These are phyloP conservation scores for Polyommatus icarus DNA, from an alignment of 2,888 invertebrate species.

Conservation along the genomic window DNA sequence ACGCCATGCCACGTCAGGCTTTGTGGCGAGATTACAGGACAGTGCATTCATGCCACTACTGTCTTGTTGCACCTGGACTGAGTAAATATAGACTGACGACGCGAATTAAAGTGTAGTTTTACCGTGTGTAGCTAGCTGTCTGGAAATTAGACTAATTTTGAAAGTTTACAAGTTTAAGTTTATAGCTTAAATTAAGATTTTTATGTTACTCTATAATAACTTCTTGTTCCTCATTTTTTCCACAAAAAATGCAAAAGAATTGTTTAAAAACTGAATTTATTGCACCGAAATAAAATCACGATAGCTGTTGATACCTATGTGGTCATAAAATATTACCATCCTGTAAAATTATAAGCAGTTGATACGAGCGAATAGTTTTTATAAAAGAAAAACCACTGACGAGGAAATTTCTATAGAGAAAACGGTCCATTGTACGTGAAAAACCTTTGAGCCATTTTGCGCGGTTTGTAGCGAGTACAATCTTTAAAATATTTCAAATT, in stretches of 20 bases:
- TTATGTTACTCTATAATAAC: no score
- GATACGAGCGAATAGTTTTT: slow-evolving; percentile 1
- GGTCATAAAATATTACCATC: neutral
- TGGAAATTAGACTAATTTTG: no score
- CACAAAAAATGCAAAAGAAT: neutral
- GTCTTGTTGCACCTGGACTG: neutral
- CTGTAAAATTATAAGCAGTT: neutral
- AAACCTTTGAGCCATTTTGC: slow-evolving; percentile 21
- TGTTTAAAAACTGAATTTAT: neutral
- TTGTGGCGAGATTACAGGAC: slow-evolving; percentile 10
- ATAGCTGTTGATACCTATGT: neutral
- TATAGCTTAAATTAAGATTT: no score
- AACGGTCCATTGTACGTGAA: slow-evolving; percentile 1
- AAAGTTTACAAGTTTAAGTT: no score
- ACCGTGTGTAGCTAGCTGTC: no score
- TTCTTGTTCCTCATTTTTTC: no score
- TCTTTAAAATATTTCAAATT: slow-evolving; percentile 13
- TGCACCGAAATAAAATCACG: neutral
- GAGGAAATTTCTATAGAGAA: slow-evolving; percentile 9
- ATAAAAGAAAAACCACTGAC: slow-evolving; percentile 22
- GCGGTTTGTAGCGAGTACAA: slow-evolving; percentile 10
- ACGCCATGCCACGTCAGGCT: slow-evolving; percentile 6
- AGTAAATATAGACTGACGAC: neutral
- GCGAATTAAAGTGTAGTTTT: no score
- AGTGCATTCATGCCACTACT: neutral